These are phyloP conservation scores for Gallinago stenura DNA, from an alignment of 2,797 vertebrate species.

Conservation along the genomic window DNA sequence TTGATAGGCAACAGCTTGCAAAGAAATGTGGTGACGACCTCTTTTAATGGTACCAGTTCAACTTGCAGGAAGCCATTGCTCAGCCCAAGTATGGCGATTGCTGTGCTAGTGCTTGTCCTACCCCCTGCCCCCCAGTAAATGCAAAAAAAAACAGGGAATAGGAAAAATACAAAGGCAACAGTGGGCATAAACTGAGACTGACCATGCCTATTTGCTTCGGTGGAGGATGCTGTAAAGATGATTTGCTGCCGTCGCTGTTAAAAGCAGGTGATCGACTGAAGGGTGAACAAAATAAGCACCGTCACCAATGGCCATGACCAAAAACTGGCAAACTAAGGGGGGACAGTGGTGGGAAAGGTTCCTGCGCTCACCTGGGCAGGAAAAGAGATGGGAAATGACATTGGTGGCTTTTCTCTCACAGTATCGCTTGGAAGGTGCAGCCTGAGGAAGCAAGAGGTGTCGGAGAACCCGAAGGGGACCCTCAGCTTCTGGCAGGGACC, in stretches of 20 bases:
- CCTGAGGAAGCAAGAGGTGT: slow-evolving; percentile 3
- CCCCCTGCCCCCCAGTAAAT: background rate
- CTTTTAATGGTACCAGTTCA: slow-evolving; percentile 18
- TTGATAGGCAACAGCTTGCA: slow-evolving; percentile 70
- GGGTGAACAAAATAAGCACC: background rate
- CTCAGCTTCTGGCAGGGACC: background rate
- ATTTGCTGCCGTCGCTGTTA: accelerated
- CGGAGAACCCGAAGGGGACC: background rate
- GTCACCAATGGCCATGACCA: background rate
- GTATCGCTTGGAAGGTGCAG: slow-evolving; percentile 15
- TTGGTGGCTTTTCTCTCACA: slow-evolving; percentile 49
- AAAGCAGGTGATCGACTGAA: background rate
- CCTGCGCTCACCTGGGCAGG: background rate
- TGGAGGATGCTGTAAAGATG: background rate
- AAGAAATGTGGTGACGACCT: background rate
- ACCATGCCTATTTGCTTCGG: accelerated
- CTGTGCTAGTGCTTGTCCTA: background rate
- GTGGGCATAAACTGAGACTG: accelerated
- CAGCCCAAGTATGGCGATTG: background rate
- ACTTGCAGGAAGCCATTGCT: background rate
- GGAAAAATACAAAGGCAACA: background rate
- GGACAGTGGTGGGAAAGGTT: background rate
- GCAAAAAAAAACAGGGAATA: background rate
- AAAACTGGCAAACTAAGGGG: background rate
- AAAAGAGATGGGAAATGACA: background rate